Conservation (phyloP, 2,888 invertebrate genomes). For the Zaprionus bogoriensis region DNA sequence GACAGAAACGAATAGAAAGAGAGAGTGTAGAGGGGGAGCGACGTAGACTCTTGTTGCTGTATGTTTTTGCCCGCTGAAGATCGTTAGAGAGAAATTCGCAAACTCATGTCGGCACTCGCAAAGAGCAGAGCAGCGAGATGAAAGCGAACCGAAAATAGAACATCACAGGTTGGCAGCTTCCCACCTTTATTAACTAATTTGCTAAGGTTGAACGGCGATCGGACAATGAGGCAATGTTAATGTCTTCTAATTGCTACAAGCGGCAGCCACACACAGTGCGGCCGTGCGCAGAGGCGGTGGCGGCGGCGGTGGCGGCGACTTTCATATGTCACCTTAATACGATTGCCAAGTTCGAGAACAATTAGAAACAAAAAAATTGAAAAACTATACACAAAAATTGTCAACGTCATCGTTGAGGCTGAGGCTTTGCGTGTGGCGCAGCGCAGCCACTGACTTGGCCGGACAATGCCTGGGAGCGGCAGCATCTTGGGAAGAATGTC, state of each 20-base stretch:
- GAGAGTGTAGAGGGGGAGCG: conserved; percentile 2
- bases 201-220: conserved; percentile 54
- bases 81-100: conserved; percentile 54
- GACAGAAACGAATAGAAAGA: conserved; percentile 40
- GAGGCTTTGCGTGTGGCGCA: conserved; percentile 63
- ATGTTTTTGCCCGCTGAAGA: too few species aligned
- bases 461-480: conserved; percentile 36
- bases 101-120: conserved; percentile 60
- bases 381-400: too few species aligned
- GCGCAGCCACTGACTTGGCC: conserved; percentile 17
- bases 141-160: conserved; percentile 43
- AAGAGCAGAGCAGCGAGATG: conserved; percentile 19
- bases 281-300: background rate
- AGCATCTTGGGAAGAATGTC: conserved; percentile 65
- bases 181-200: conserved; percentile 79
- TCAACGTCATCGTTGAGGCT: conserved; percentile 61
- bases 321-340: conserved; percentile 63
- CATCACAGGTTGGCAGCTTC: conserved; percentile 59
- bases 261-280: conserved; percentile 27
- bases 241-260: conserved; percentile 68
- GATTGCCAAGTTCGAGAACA: conserved; percentile 52
- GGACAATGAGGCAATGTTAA: conserved; percentile 53
- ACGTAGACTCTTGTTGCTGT: too few species aligned
- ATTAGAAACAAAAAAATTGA: conserved; percentile 10
- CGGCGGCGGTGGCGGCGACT: conserved; percentile 29